These are phyloP conservation scores for Limanda limanda DNA, from an alignment of 2,113 vertebrate species.

Conservation along the genomic window DNA sequence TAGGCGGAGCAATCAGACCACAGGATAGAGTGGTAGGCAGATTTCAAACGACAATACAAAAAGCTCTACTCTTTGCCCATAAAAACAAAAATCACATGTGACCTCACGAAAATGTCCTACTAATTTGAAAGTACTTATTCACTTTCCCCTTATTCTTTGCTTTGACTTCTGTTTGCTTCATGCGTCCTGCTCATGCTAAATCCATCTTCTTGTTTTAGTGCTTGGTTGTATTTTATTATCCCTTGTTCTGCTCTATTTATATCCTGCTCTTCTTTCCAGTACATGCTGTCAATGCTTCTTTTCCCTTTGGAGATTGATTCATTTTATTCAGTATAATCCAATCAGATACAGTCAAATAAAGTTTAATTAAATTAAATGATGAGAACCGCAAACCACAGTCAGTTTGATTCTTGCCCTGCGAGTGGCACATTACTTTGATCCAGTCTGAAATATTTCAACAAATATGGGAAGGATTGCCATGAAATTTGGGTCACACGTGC, in stretches of 20 bases:
- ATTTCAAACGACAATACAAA: neutral
- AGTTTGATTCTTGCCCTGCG: neutral
- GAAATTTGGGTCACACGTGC: neutral
- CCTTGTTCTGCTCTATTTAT: slow-evolving; percentile 25
- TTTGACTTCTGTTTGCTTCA: neutral
- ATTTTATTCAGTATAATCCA: slow-evolving; percentile 26
- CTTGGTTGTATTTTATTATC: neutral
- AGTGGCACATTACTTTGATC: neutral
- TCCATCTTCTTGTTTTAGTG: neutral
- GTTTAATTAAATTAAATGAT: slow-evolving; percentile 35
- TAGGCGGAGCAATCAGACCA: neutral
- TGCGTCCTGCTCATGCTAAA: no score
- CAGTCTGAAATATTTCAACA: neutral
- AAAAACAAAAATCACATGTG: neutral
- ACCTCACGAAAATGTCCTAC: neutral
- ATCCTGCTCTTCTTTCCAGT: neutral
- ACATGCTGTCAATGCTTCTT: slow-evolving; percentile 9
- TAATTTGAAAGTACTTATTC: no score
- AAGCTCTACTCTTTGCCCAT: neutral
- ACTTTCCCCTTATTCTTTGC: neutral
- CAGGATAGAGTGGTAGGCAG: neutral
- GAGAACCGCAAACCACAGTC: slow-evolving; percentile 1
- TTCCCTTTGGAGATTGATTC: slow-evolving; percentile 4
- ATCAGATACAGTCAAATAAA: slow-evolving; percentile 13
- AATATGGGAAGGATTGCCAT: neutral